A percentile compares a stretch with the other conserved stretches of the same genome.
Evolutionary conservation across 2,888 invertebrate genomes (phyloP).

Genomic region (Drosophila nigricruria): DNA sequence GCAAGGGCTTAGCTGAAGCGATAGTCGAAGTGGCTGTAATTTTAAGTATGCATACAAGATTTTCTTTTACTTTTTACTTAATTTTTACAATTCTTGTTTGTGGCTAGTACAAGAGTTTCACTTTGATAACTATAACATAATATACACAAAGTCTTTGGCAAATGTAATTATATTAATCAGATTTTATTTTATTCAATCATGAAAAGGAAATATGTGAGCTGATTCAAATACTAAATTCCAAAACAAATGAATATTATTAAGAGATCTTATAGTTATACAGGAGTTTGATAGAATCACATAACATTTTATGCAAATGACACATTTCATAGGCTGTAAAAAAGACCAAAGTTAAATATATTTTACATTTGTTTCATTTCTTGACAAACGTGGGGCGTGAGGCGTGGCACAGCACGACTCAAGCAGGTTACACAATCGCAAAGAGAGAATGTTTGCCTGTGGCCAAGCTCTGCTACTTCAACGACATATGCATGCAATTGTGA

Average conservation of each 20-base stretch:
- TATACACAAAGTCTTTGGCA: no score
- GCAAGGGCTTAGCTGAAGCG: constrained; percentile 16
- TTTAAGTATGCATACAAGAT: constrained; percentile 19
- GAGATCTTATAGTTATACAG: no score
- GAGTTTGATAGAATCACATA: no score
- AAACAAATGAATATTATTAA: no score
- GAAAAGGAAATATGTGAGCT: no score
- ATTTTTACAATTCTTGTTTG: background rate
- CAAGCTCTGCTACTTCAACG: constrained; percentile 2
- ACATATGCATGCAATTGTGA: constrained; percentile 2
- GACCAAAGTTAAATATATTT: background rate
- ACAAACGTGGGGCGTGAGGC: background rate
- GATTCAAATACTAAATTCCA: no score
- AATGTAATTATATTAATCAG: no score
- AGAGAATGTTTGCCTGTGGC: constrained; percentile 21
- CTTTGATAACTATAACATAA: background rate
- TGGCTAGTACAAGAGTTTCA: background rate
- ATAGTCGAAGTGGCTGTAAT: background rate
- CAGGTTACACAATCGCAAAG: constrained; percentile 29
- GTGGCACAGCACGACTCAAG: background rate
- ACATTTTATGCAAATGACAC: background rate
- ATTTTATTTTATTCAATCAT: no score
- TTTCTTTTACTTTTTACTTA: constrained; percentile 27
- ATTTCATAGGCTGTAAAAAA: background rate
- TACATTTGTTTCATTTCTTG: background rate